A percentile compares a stretch with the other conserved stretches of the same genome.
Evolutionary conservation across 2,888 invertebrate species (phyloP).

Genomic region (Lucinisca nassula): DNA sequence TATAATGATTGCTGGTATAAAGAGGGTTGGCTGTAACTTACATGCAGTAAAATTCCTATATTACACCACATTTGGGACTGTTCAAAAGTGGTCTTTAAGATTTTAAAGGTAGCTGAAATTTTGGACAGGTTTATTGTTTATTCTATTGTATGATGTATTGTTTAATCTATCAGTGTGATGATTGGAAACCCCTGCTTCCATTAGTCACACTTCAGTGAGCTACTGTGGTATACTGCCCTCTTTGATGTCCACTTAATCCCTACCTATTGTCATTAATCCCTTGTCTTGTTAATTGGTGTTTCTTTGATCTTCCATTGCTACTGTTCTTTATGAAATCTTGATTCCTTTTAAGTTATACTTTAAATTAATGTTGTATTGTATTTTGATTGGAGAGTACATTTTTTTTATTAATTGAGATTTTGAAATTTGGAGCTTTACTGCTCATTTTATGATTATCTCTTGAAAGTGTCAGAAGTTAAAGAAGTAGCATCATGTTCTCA

Average conservation of each 20-base stretch:
- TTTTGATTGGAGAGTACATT: background rate
- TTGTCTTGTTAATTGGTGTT: background rate
- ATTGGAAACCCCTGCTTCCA: background rate
- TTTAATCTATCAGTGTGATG: background rate
- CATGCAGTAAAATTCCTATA: too few relatives aligned
- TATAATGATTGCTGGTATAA: too few relatives aligned
- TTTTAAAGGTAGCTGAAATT: too few relatives aligned
- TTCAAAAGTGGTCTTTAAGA: too few relatives aligned
- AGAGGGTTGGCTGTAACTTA: too few relatives aligned
- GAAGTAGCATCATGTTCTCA: background rate
- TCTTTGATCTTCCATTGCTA: background rate
- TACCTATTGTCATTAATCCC: background rate
- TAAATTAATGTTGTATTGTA: background rate
- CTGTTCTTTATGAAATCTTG: background rate
- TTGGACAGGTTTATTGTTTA: too few relatives aligned
- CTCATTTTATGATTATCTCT: background rate
- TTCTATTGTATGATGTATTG: too few relatives aligned
- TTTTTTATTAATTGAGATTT: background rate
- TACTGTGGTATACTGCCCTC: background rate
- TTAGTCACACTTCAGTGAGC: background rate
- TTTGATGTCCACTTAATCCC: constrained; percentile 6
- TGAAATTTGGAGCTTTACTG: background rate
- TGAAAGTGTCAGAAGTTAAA: background rate
- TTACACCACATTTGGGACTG: too few relatives aligned
- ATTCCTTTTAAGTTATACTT: background rate